Evolutionary conservation across 2,888 invertebrate species (phyloP).

Genomic region (Camptogramma bilineatum): DNA sequence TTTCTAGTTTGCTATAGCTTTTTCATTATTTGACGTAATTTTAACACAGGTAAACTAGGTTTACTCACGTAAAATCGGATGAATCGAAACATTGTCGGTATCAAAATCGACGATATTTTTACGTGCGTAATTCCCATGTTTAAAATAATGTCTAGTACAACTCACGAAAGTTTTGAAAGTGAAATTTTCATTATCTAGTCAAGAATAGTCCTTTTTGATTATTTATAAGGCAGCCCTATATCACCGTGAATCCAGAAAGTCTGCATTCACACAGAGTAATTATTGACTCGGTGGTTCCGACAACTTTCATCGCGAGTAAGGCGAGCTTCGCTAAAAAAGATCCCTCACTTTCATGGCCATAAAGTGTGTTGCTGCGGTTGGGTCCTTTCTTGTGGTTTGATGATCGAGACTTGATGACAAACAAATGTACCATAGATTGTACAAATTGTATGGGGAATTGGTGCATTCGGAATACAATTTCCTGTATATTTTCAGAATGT

Average conservation of each 20-base stretch:
- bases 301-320: constrained; percentile 35
- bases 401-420: not conserved
- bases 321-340: constrained; percentile 25
- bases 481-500: not conserved
- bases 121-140: no score
- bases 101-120: no score
- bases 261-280: constrained; percentile 29
- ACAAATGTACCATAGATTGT: not conserved
- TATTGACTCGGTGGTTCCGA: constrained; percentile 23
- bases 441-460: no score
- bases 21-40: no score
- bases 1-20: no score
- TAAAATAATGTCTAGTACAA: no score
- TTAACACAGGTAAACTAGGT: no score
- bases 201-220: not conserved
- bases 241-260: constrained; percentile 33
- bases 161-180: no score
- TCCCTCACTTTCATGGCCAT: constrained; percentile 35
- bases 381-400: constrained; percentile 22
- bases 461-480: not conserved
- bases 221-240: constrained; percentile 22
- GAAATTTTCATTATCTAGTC: no score
- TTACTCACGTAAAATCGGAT: no score
- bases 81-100: not conserved
- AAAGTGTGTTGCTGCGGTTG: constrained; percentile 20